Base-by-base conservation (phyloP, 30 jellyfish, hydroid and myxozoan genomes). In the Cassiopea xamachana region DNA sequence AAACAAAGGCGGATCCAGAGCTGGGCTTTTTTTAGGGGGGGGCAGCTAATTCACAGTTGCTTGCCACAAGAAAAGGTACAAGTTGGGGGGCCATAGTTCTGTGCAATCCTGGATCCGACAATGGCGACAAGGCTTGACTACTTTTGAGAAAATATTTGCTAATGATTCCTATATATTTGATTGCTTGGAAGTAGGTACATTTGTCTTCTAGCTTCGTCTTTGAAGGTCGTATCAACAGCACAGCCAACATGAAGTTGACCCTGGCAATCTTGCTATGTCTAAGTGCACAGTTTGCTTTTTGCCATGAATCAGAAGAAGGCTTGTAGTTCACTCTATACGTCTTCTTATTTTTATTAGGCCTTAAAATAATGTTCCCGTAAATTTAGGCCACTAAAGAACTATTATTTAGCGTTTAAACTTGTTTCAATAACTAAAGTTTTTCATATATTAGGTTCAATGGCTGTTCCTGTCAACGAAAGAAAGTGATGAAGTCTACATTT, bases 281-380 rank as follows among this genome's bases (percentile, higher is more conserved):
- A n/a, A 10, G 84, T 14, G 69, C 69, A 69, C 84, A 75, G 46
- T 46, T 39, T 46, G 84, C 68, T 10, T 46, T 75, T 43, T 50
- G 69, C 48, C 18, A 50, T 75, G 71, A 27, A 7, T 8, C 84
- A 3, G 84, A 75, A 14, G 84, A 75, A 75, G 84, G 84, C 46
- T 10, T 46, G 84, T 75, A 16, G 61, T 75, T 27, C 7, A 18
- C 2, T 17, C 39, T 47, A 12, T 27, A 18, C 14, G 2, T 14
- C 67, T 4, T 6, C 44, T 43, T 27, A 10, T 64, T 64, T 13
- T 5, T 4, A 64, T 7, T 17, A 64, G 27, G 2, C 43, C 2
- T 4, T 64, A 13, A 9, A 2, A 9, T 14, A 64, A 2, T 64
- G 8, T 7, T 13, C 27, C 27, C 6, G 15, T 9, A 9, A 64